Evolutionary conservation across 2,797 vertebrate genomes (phyloP).

Genomic region (Micrastur ruficollis): DNA sequence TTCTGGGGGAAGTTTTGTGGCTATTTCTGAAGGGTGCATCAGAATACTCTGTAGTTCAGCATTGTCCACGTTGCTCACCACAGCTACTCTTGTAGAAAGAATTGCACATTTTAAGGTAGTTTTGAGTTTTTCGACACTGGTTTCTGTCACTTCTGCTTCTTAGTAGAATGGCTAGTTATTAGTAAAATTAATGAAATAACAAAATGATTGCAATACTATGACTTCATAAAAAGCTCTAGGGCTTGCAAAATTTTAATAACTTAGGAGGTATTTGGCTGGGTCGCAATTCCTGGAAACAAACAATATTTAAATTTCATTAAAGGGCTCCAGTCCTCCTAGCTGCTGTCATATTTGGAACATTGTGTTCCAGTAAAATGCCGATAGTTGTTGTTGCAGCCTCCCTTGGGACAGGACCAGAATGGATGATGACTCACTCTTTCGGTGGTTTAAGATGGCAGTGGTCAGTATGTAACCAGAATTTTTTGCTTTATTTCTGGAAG

Average conservation of each 20-base stretch:
- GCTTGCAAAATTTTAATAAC: neutral
- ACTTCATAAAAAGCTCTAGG: neutral
- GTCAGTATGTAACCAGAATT: neutral
- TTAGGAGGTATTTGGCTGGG: neutral
- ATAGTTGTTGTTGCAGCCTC: neutral
- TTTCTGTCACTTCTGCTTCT: neutral
- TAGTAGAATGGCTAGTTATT: neutral
- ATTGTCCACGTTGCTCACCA: neutral
- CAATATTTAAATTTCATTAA: conserved; percentile 10
- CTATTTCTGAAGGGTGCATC: neutral
- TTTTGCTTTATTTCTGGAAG: neutral
- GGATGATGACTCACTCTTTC: neutral
- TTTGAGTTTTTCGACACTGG: neutral
- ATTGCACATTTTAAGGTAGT: neutral
- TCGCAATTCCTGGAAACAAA: neutral
- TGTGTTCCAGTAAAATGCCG: neutral
- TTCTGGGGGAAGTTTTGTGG: neutral
- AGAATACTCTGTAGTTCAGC: neutral
- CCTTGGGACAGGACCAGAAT: neutral
- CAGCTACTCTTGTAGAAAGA: neutral
- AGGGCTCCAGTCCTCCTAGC: neutral
- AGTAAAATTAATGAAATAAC: conserved; percentile 15
- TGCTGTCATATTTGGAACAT: neutral
- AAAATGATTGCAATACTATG: neutral
- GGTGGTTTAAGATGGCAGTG: neutral